Conservation (phyloP, 1,140 invertebrate genomes). For the Orchestia grillus region DNA sequence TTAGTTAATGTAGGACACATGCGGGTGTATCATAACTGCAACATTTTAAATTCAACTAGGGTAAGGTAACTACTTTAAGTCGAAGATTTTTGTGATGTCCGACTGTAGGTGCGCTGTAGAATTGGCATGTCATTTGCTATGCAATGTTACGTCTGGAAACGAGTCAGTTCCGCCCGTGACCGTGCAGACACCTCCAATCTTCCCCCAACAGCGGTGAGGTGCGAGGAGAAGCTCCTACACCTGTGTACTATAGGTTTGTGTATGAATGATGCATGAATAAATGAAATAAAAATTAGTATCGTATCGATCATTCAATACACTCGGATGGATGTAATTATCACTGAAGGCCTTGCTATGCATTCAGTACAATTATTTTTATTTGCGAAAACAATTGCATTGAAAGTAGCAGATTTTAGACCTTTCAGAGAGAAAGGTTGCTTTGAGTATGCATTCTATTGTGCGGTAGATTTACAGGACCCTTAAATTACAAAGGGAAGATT, state of each 20-base stretch:
- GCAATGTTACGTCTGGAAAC: neutral
- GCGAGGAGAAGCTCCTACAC: neutral
- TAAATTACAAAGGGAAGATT: too few species aligned
- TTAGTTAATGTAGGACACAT: conserved; percentile 9
- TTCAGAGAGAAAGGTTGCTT: too few species aligned
- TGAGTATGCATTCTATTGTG: too few species aligned
- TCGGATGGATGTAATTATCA: too few species aligned
- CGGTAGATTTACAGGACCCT: too few species aligned
- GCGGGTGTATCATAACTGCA: conserved; percentile 36
- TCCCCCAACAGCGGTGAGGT: neutral
- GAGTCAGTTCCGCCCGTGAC: neutral
- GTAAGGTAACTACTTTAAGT: conserved; percentile 6
- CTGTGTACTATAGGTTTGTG: conserved; percentile 42
- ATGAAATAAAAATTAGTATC: conserved; percentile 27
- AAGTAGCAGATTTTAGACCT: too few species aligned
- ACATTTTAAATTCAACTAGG: conserved; percentile 12
- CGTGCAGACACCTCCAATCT: neutral
- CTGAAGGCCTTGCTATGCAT: too few species aligned
- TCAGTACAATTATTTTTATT: too few species aligned
- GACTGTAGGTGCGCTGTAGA: neutral
- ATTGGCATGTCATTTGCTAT: conserved; percentile 10
- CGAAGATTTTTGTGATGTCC: conserved; percentile 16
- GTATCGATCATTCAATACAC: neutral
- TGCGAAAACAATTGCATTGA: too few species aligned
- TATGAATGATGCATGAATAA: conserved; percentile 57